Conservation (phyloP, 1,140 invertebrate species). For the Sitobion miscanthi region DNA sequence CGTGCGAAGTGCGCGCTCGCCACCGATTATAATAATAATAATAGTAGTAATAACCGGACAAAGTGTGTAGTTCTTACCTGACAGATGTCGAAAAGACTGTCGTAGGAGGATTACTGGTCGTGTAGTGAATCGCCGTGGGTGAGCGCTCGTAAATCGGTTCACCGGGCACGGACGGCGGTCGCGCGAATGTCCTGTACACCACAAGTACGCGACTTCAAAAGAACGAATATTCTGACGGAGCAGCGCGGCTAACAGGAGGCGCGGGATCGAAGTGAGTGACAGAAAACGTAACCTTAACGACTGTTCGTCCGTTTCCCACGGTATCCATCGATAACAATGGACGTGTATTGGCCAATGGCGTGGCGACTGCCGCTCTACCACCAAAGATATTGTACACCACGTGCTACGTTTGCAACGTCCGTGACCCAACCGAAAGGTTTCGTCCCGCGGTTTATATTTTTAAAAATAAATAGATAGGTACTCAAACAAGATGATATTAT, state of each 20-base stretch:
- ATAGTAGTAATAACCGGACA: neutral
- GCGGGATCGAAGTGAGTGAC: neutral
- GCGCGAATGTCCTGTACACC: neutral
- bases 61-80: neutral
- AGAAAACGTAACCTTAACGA: constrained; percentile 41
- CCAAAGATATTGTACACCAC: constrained; percentile 2
- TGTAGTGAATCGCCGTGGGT: neutral
- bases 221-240: neutral
- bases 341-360: constrained; percentile 19
- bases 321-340: constrained; percentile 52
- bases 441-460: neutral
- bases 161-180: neutral
- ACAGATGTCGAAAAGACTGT: neutral
- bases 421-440: neutral
- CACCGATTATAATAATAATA: neutral
- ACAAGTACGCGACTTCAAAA: neutral
- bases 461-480: neutral
- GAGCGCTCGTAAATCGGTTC: neutral
- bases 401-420: neutral
- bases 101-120: neutral
- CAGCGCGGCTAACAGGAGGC: too few relatives aligned
- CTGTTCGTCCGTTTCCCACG: constrained; percentile 35
- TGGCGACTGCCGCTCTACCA: neutral
- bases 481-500: too few relatives aligned
- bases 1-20: too few relatives aligned